Base-by-base conservation (phyloP, 2,888 invertebrate species). In the Chrysolina americana region DNA sequence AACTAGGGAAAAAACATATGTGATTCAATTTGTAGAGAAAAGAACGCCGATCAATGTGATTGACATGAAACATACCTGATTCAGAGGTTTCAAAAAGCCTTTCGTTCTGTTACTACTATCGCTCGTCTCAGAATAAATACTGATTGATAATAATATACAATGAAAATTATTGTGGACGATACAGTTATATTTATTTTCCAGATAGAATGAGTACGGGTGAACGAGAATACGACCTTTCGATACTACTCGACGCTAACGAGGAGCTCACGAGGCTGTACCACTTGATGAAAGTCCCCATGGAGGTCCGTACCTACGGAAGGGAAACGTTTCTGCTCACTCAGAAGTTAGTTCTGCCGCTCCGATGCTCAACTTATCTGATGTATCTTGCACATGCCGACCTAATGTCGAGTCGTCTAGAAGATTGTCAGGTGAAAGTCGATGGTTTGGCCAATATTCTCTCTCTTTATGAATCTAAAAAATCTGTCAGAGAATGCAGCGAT, bases 371-470 rank as follows among this genome's bases (percentile, higher is more conserved):
- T 19, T 81, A 85, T 36, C 70, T 87, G 50, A 69, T 80, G 4
- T 81, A 84, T 41, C 75, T 86, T 47, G 85, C 86, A 1, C 78
- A 83, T 44, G 83, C 84, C 13, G 87, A 87, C 77, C 68, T 86
- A 9, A 73, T 79, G 13, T 82, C 84, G 8, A 75, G 75, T 41
- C 82, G 83, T 21, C 80, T 81, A 50, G 81, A 85, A 47, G 84
- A 86, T 75, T 86, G 85, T 71, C 77, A 77, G 63, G 81, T 82
- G 2, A 86, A 86, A 81, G 44, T 86, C 23, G 79, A 81, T 21
- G 83, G 83, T 28, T 75, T 86, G 47, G 79, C 81, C 6, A 80
- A 83, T 65, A 84, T 86, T 69, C 80, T 86, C 48, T 79, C 80
- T 65, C 59, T 84, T 41, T 68, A 53, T n/a, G 73, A 77, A 23